phyloP scores from a whole-genome alignment of 1,140 invertebrate species.

The Cardiocondyla obscurior region DNA sequence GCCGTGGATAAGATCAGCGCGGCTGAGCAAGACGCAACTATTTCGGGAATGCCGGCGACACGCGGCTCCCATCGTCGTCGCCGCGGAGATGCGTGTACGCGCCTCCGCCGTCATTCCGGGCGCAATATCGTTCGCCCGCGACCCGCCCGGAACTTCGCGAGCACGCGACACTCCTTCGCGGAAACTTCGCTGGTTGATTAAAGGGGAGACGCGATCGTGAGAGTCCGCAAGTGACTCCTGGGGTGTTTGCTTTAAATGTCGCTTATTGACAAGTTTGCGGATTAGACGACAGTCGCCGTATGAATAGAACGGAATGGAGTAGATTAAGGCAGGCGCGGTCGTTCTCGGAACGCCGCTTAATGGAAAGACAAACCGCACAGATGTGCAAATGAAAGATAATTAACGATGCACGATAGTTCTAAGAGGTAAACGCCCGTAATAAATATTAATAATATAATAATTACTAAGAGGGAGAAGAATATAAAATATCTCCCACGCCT shows the following conservation, averaged over 20 bases:
- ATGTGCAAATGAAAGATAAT: background rate
- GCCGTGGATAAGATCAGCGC: conserved; percentile 31
- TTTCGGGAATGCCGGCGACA: conserved; percentile 27
- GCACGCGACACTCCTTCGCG: conserved; percentile 21
- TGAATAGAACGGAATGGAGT: background rate
- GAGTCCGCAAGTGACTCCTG: background rate
- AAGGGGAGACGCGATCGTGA: background rate
- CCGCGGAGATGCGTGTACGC: conserved; percentile 33
- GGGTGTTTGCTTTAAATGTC: background rate
- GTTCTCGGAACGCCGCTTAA: background rate
- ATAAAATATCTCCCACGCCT: background rate
- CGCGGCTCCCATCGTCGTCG: background rate
- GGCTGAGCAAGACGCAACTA: conserved; percentile 37
- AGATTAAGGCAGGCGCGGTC: background rate
- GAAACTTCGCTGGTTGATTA: background rate
- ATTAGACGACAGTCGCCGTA: background rate
- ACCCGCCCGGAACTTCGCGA: conserved; percentile 17
- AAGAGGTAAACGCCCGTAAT: too few species aligned
- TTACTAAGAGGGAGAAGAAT: background rate
- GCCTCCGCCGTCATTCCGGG: conserved; percentile 27
- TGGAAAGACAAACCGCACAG: background rate
- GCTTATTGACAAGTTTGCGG: background rate
- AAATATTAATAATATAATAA: background rate
- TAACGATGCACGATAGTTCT: background rate
- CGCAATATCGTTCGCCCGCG: conserved; percentile 14